Evolutionary conservation across 1,140 invertebrate species (phyloP).

Genomic region (Drosophila pachea): DNA sequence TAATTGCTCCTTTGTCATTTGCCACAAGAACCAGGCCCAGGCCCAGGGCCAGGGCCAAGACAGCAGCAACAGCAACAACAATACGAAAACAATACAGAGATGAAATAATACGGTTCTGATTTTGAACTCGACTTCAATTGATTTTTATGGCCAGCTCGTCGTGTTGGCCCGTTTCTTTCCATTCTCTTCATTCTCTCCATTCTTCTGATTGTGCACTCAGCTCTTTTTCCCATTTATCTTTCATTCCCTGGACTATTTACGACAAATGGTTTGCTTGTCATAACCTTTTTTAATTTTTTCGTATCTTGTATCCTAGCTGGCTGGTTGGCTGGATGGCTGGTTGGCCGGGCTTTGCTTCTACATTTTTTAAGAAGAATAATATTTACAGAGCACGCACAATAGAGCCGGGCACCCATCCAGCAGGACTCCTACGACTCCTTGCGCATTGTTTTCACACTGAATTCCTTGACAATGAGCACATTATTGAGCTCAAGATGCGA

Average conservation of each 20-base stretch:
- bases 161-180: slow-evolving; percentile 15
- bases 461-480: slow-evolving; percentile 48
- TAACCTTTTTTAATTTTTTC: slow-evolving; percentile 64
- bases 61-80: slow-evolving; percentile 5
- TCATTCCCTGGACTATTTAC: slow-evolving; percentile 45
- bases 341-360: slow-evolving; percentile 4
- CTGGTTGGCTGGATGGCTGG: background rate
- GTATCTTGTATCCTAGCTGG: slow-evolving; percentile 39
- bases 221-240: slow-evolving; percentile 51
- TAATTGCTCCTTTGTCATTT: slow-evolving; percentile 75
- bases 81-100: slow-evolving; percentile 27
- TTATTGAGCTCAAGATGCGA: slow-evolving; percentile 21
- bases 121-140: slow-evolving; percentile 76
- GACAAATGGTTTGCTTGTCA: slow-evolving; percentile 74
- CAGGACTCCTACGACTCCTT: slow-evolving; percentile 32
- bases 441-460: slow-evolving; percentile 49
- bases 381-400: slow-evolving; percentile 75
- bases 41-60: slow-evolving; percentile 1
- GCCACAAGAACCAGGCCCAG: slow-evolving; percentile 42
- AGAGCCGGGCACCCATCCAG: slow-evolving; percentile 30
- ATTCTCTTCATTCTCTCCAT: slow-evolving; percentile 1
- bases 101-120: slow-evolving; percentile 72
- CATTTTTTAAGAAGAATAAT: slow-evolving; percentile 68
- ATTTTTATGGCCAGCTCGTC: slow-evolving; percentile 60
- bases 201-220: slow-evolving; percentile 18